Base-by-base conservation (phyloP, 2,888 invertebrate genomes). In the Neoascia interrupta region DNA sequence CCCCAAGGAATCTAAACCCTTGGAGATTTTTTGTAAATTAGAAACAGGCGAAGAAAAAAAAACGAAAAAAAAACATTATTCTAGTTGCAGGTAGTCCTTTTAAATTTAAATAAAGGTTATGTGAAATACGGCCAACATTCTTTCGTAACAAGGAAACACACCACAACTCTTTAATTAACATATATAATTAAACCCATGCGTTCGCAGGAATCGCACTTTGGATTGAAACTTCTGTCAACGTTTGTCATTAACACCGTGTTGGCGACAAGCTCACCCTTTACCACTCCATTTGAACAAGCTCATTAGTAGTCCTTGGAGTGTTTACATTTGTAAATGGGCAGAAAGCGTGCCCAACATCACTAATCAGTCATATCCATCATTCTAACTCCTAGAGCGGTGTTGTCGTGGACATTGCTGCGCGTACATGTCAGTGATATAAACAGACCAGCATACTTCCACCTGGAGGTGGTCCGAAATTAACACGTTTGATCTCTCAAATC, bases 271-370 rank as follows among this genome's bases (percentile, higher is more conserved):
- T 39, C 26, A 13, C 36, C 13, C 13, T 15, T 43, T 37, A 70
- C 56, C 43, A 45, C 63, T 75, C 36, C 34, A 56, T 75, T 51
- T 28, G 54, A 36, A 13, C 5, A 8, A 41, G 41, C 53, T 76
- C 64, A 72, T 76, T 76, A 70, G 18, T 31, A 76, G 26, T 58
- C 45, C 34, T 39, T 13, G 31, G 1, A 64, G 54, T 60, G 47
- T 60, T 60, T 66, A 47, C 34, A 18, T 26, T 19, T 64, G 51
- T 56, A 69, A 56, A 63, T 43, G 37, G 26, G 39, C 28, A 34
- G 36, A 60, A 60, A 47, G 39, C 76, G 64, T 76, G 76, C 26
- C 58, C 39, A 3, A 23, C 63, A 70, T 76, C 31, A 26, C 58
- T 70, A 76, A 76, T 66, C 53, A 63, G 10, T 37, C 37, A 16